phyloP scores from a whole-genome alignment of 1,140 invertebrate genomes.

The Drosophila quadrilineata region DNA sequence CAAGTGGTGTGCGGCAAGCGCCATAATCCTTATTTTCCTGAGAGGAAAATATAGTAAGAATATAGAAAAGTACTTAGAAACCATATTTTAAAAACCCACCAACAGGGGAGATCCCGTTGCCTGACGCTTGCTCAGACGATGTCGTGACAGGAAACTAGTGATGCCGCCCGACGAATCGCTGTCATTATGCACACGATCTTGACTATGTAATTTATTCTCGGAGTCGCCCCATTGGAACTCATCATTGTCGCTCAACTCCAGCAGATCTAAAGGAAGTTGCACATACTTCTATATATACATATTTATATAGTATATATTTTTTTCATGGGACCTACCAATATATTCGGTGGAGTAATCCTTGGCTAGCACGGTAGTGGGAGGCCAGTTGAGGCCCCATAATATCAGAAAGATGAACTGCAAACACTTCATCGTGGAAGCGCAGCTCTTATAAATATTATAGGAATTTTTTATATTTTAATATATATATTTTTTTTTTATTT shows the following conservation, averaged over 20 bases:
- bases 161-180: slow-evolving; percentile 4
- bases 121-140: slow-evolving; percentile 62
- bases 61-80: not conserved
- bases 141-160: slow-evolving; percentile 51
- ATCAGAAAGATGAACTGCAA: slow-evolving; percentile 15
- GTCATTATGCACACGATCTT: slow-evolving; percentile 22
- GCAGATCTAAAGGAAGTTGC: too few relatives aligned
- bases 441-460: slow-evolving; percentile 8
- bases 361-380: slow-evolving; percentile 1
- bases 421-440: slow-evolving; percentile 27
- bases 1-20: slow-evolving; percentile 84
- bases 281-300: too few relatives aligned
- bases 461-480: slow-evolving; percentile 7
- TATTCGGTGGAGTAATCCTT: slow-evolving; percentile 42
- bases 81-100: slow-evolving; percentile 30
- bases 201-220: slow-evolving; percentile 43
- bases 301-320: too few relatives aligned
- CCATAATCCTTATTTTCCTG: slow-evolving; percentile 83
- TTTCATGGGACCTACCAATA: slow-evolving; percentile 34
- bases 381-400: not conserved
- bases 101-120: slow-evolving; percentile 38
- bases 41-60: not conserved
- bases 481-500: too few relatives aligned
- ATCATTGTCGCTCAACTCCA: slow-evolving; percentile 68
- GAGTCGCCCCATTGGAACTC: slow-evolving; percentile 67